Conservation (phyloP, 2,888 invertebrate species). For the Eucriotettix oculatus region DNA sequence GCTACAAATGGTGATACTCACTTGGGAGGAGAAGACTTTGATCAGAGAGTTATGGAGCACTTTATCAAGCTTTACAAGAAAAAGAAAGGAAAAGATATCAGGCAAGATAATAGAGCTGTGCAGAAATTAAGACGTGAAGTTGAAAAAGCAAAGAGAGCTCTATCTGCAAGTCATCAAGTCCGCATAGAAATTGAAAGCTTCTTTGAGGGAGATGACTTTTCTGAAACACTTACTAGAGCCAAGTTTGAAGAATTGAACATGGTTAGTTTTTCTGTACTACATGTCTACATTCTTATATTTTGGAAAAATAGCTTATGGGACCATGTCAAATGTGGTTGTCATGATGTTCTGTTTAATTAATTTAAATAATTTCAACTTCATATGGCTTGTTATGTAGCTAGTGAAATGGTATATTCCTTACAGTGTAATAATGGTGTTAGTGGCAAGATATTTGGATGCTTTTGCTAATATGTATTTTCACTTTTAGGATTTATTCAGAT, state of each 20-base stretch:
- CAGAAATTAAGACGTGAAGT: conserved; percentile 93
- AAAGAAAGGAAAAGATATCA: conserved; percentile 93
- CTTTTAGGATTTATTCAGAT: conserved; percentile 51
- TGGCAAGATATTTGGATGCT: no score
- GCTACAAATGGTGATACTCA: conserved; percentile 92
- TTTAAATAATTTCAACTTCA: no score
- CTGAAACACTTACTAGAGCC: conserved; percentile 91
- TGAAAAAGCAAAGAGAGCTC: conserved; percentile 90
- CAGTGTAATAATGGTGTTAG: no score
- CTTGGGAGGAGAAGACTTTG: conserved; percentile 97
- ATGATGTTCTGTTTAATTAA: no score
- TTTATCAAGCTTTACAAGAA: conserved; percentile 97
- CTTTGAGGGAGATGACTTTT: conserved; percentile 96
- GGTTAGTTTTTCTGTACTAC: conserved; percentile 27
- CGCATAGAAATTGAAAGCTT: conserved; percentile 97
- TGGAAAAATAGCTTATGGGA: no score
- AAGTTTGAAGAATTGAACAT: conserved; percentile 98
- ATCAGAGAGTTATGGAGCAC: conserved; percentile 95
- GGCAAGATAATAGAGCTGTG: conserved; percentile 84
- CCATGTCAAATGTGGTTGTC: no score
- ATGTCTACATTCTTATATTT: background rate
- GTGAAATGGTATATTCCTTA: no score
- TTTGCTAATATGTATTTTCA: background rate
- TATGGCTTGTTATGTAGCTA: no score
- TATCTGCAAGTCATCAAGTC: conserved; percentile 88